Base-by-base conservation (phyloP, 1,140 invertebrate species). In the Magallana ariakensis region DNA sequence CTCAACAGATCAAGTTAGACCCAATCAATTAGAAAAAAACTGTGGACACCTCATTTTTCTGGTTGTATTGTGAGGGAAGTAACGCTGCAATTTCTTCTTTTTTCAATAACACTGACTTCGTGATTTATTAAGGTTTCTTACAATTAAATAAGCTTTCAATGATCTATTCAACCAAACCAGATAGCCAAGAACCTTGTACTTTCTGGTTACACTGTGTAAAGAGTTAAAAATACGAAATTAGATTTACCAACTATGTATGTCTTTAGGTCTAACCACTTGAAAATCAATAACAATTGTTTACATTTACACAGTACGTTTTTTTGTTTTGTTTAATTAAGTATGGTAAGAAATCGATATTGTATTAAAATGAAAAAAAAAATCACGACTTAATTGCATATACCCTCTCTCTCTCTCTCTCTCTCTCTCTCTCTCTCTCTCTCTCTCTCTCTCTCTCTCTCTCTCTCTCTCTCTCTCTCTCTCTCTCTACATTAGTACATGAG, bases 41-140 rank as follows among this genome's bases (percentile, higher is more conserved):
- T 26, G 66, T 26, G 66, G 66, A 75, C 66, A 75, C 66, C 66
- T 75, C 66, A 75, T 75, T 75, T 75, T 75, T 75, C 66, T 75
- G 66, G 26, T 75, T 11, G 66, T 75, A 75, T 75, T 11, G 66
- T 75, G 22, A 13, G 22, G n/a, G 22, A 26, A 75, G 33, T 22
- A 75, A 75, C 66, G 33, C 15, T 75, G 66, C 22, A 19, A 75
- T 75, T 75, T 75, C 66, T 75, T 22, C 66, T 75, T 75, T 75
- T 75, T 75, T 75, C 66, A 75, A 75, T 75, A 75, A 26, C 66
- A 75, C 66, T 26, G 19, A 75, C 66, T 13, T 13, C 66, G 66
- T 75, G 66, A 75, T 75, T 75, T 75, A 75, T 75, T 75, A 26
- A 75, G 66, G 66, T 75, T 75, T 75, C 22, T 26, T 26, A 46